phyloP scores from a whole-genome alignment of 2,113 vertebrate genomes.

The Gymnobelideus leadbeateri region DNA sequence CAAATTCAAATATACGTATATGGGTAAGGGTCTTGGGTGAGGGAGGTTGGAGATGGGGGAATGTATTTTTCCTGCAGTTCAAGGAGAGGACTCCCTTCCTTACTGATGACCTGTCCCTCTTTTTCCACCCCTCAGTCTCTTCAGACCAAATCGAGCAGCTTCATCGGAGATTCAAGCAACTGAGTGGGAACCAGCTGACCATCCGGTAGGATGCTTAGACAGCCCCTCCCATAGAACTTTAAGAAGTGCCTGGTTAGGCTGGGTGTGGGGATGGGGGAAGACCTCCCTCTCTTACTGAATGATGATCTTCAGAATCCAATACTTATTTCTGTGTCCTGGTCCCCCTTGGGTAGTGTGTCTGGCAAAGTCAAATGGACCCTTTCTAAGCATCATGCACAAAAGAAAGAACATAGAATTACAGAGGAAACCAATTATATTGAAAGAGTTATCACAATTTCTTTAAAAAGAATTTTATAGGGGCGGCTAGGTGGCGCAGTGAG shows the following conservation, averaged over 20 bases:
- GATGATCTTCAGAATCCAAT: background rate
- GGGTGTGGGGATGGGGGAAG: background rate
- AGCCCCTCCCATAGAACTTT: background rate
- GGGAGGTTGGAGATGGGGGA: background rate
- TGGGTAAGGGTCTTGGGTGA: fast-evolving
- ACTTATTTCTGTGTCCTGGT: background rate
- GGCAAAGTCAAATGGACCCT: background rate
- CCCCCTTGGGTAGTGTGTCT: too few relatives aligned
- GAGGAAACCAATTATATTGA: background rate
- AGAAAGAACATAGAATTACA: background rate
- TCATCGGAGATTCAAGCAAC: constrained; percentile 89
- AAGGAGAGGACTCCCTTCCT: fast-evolving
- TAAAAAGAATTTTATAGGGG: background rate
- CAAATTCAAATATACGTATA: too few relatives aligned
- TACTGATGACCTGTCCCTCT: background rate
- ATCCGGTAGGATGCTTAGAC: constrained; percentile 86
- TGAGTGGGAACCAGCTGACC: constrained; percentile 89
- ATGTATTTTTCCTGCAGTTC: background rate
- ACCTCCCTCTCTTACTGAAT: background rate
- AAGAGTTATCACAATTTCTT: background rate
- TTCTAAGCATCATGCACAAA: background rate
- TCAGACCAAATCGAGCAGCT: constrained; percentile 93
- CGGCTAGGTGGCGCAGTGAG: too few relatives aligned
- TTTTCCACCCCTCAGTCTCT: constrained; percentile 86
- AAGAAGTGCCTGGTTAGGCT: background rate